phyloP scores from a whole-genome alignment of 2,797 vertebrate genomes.

The Leontocebus nigricollis region DNA sequence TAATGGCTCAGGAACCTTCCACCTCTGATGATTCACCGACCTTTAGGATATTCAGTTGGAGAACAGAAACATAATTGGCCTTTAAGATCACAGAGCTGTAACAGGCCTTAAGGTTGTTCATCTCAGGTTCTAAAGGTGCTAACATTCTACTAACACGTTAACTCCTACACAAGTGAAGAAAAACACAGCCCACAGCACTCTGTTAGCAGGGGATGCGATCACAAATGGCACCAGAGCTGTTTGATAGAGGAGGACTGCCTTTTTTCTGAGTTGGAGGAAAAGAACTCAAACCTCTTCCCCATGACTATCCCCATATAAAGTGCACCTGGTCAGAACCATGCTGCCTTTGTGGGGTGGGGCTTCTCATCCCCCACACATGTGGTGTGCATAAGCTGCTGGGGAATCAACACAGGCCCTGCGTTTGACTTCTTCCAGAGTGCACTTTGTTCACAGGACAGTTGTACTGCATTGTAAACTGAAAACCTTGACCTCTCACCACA shows the following conservation, averaged over 20 bases:
- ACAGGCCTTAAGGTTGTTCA: background rate
- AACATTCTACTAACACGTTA: background rate
- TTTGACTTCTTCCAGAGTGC: background rate
- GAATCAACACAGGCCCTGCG: too few species aligned
- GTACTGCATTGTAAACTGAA: background rate
- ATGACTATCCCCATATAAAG: background rate
- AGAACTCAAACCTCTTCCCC: background rate
- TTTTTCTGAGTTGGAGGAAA: background rate
- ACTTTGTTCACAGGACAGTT: background rate
- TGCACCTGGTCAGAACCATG: background rate
- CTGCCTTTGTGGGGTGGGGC: too few species aligned
- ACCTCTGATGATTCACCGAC: background rate
- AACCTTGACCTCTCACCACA: background rate
- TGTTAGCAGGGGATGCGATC: background rate
- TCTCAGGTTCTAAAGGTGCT: background rate
- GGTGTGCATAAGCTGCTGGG: background rate
- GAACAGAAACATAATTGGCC: background rate
- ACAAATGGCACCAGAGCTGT: background rate
- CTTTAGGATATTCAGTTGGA: background rate
- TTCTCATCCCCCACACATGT: background rate
- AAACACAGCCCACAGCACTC: background rate
- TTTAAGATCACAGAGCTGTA: background rate
- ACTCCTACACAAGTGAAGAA: background rate
- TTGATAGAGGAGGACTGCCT: background rate
- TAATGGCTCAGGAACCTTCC: background rate